phyloP scores from a whole-genome alignment of 2,888 invertebrate genomes.

The Lasioglossum leucozonium region DNA sequence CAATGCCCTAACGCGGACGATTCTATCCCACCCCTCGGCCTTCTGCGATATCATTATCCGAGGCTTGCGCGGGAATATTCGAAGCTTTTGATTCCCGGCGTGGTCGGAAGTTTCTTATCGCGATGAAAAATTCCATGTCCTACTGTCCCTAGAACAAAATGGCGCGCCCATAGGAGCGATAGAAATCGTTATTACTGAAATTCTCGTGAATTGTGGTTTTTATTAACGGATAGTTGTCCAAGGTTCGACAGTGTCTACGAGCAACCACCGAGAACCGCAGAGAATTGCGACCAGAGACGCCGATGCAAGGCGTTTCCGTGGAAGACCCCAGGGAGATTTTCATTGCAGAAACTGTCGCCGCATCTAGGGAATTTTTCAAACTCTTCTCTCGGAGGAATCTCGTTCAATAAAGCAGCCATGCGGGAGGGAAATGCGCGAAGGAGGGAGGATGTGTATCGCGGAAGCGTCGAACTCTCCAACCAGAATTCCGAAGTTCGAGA shows the following conservation, averaged over 20 bases:
- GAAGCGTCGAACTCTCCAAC: background rate
- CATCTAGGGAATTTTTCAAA: background rate
- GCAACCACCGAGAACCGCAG: too few relatives aligned
- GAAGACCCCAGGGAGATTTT: background rate
- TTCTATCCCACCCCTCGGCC: background rate
- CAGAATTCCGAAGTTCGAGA: background rate
- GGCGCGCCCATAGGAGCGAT: too few relatives aligned
- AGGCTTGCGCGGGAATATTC: background rate
- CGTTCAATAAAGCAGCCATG: background rate
- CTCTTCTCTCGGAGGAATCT: background rate
- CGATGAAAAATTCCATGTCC: background rate
- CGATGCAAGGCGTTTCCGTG: background rate
- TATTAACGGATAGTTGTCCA: too few relatives aligned
- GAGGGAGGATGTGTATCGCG: background rate
- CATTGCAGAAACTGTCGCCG: background rate
- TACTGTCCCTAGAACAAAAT: background rate
- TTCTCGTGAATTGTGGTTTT: background rate
- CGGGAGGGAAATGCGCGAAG: too few relatives aligned
- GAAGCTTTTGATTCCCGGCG: background rate
- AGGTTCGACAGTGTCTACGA: too few relatives aligned
- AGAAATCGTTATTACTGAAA: background rate
- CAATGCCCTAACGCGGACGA: conserved; percentile 4
- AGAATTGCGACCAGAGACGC: background rate
- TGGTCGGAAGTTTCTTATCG: background rate
- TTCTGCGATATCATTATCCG: background rate